These are phyloP conservation scores for Gallinago stenura DNA, from an alignment of 2,797 vertebrate species.

Conservation along the genomic window DNA sequence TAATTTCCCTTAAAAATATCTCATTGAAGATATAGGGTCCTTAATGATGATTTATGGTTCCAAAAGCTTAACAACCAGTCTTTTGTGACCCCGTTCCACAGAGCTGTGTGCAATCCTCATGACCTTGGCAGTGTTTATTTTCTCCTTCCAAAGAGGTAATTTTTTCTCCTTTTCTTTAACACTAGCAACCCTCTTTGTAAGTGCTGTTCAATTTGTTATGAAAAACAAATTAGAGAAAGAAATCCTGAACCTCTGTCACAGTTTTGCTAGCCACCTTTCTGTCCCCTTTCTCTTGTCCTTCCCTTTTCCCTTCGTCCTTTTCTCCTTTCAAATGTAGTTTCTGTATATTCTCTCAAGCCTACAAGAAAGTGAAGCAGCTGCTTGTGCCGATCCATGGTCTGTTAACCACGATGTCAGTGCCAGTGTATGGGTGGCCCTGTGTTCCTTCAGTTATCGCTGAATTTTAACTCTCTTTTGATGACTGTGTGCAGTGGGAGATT, in stretches of 20 bases:
- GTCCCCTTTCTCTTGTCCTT: background rate
- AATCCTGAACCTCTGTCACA: background rate
- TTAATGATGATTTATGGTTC: constrained; percentile 23
- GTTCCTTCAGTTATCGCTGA: background rate
- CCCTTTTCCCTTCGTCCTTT: background rate
- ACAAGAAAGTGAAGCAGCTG: background rate
- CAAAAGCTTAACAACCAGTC: background rate
- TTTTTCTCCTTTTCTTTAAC: background rate
- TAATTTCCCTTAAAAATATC: background rate
- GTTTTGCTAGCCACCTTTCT: background rate
- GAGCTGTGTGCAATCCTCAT: background rate
- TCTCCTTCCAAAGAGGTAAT: background rate
- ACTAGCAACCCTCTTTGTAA: background rate
- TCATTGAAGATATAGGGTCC: background rate
- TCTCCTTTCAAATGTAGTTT: background rate
- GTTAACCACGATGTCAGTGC: background rate
- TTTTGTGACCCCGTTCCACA: background rate
- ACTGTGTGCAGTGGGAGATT: background rate
- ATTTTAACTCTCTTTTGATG: background rate
- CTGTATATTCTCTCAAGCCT: background rate
- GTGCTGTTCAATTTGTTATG: background rate
- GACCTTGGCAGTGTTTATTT: background rate
- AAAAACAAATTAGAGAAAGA: background rate
- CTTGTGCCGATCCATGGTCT: background rate
- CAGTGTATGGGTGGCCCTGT: background rate